Percentiles rank a stretch among this genome's conserved stretches.
Evolutionary conservation across 2,888 invertebrate species (phyloP).

Genomic region (Folsomia manolachei): DNA sequence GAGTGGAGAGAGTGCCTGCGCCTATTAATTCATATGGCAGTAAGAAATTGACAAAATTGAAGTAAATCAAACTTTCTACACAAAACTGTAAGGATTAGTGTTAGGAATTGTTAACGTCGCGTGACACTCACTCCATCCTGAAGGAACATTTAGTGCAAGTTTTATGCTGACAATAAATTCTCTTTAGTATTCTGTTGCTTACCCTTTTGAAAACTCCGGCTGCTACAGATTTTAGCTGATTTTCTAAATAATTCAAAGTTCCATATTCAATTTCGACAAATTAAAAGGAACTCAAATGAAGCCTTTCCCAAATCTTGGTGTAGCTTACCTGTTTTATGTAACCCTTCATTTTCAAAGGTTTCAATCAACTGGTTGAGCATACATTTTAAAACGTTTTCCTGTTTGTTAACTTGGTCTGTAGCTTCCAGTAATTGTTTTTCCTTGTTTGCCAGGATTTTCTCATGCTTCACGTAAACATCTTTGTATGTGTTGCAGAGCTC

Average conservation of each 20-base stretch:
- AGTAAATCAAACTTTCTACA: background rate
- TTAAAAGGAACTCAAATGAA: no score
- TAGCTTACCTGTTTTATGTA: no score
- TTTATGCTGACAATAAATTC: background rate
- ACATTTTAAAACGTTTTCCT: constrained; percentile 52
- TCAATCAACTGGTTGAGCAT: constrained; percentile 63
- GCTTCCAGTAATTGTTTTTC: constrained; percentile 29
- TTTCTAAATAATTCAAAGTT: no score
- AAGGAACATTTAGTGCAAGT: background rate
- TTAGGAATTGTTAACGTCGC: no score
- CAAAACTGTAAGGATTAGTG: no score
- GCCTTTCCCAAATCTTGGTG: no score
- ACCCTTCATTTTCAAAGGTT: constrained; percentile 58
- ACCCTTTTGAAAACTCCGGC: constrained; percentile 29
- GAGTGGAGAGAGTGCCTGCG: background rate
- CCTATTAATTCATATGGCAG: no score
- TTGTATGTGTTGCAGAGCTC: constrained; percentile 15
- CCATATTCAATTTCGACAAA: no score
- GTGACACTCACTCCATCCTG: background rate
- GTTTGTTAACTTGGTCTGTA: constrained; percentile 25
- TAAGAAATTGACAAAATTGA: background rate
- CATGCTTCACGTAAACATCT: constrained; percentile 27
- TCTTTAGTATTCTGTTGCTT: constrained; percentile 15
- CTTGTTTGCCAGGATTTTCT: constrained; percentile 36
- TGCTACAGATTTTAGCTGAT: constrained; percentile 18